Conservation (phyloP, 2,797 vertebrate genomes). For the Leptoclinus maculatus region DNA sequence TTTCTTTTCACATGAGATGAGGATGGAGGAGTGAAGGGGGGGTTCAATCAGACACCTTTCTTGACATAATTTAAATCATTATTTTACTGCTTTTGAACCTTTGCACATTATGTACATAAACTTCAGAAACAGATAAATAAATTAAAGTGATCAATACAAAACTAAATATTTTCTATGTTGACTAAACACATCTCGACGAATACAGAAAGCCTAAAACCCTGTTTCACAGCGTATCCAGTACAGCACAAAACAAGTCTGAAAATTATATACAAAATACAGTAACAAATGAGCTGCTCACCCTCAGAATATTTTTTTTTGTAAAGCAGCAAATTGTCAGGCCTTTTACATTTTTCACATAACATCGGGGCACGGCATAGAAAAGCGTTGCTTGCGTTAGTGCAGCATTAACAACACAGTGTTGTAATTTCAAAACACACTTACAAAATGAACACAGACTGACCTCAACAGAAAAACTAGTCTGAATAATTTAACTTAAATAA, state of each 20-base stretch:
- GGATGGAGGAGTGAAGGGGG: neutral
- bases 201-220: slow-evolving; percentile 91
- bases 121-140: slow-evolving; percentile 94
- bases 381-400: slow-evolving; percentile 79
- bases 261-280: slow-evolving; percentile 83
- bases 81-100: slow-evolving; percentile 96
- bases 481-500: slow-evolving; percentile 89
- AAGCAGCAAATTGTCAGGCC: slow-evolving; percentile 76
- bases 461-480: slow-evolving; percentile 66
- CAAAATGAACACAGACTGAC: slow-evolving; percentile 82
- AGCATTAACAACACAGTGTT: slow-evolving; percentile 76
- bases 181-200: slow-evolving; percentile 92
- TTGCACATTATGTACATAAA: slow-evolving; percentile 95
- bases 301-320: slow-evolving; percentile 50
- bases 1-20: slow-evolving; percentile 33
- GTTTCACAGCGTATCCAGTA: slow-evolving; percentile 94
- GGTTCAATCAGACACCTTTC: slow-evolving; percentile 74
- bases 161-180: slow-evolving; percentile 95
- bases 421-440: slow-evolving; percentile 79
- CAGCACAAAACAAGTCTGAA: slow-evolving; percentile 88
- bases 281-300: slow-evolving; percentile 75
- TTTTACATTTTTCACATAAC: slow-evolving; percentile 76
- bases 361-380: slow-evolving; percentile 73
- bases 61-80: slow-evolving; percentile 90
- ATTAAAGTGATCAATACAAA: slow-evolving; percentile 98